Evolutionary conservation across 2,888 invertebrate species (phyloP).

Genomic region (Caenorhabditis sp.): DNA sequence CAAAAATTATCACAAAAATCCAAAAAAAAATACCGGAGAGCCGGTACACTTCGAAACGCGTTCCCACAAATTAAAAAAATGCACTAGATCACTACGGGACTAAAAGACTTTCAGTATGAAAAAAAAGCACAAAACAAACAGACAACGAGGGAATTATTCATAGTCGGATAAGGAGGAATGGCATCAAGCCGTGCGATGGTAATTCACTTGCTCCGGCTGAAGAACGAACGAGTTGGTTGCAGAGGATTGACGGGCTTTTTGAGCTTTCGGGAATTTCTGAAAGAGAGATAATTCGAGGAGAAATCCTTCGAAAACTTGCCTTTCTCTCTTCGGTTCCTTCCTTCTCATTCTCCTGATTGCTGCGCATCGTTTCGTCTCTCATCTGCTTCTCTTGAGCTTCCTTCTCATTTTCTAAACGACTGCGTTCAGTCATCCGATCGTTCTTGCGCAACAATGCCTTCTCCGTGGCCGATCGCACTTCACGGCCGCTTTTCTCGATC

Average conservation of each 20-base stretch:
- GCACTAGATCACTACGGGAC: constrained; percentile 40
- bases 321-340: constrained; percentile 5
- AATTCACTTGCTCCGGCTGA: constrained; percentile 47
- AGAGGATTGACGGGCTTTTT: constrained; percentile 15
- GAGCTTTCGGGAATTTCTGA: constrained; percentile 23
- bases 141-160: background rate
- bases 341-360: constrained; percentile 16
- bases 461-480: constrained; percentile 64
- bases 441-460: constrained; percentile 40
- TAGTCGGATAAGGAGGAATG: background rate
- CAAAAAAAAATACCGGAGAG: background rate
- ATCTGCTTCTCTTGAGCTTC: constrained; percentile 25
- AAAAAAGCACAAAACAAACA: constrained; percentile 5
- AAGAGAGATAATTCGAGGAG: no score
- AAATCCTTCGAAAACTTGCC: background rate
- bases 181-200: constrained; percentile 32
- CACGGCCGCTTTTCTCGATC: constrained; percentile 60
- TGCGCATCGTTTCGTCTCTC: constrained; percentile 14
- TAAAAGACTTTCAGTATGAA: constrained; percentile 53
- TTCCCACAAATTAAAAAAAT: constrained; percentile 20
- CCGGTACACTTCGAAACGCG: background rate
- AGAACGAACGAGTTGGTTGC: constrained; percentile 32
- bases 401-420: constrained; percentile 8
- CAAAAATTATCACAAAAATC: constrained; percentile 37
- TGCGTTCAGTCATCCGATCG: constrained; percentile 12